Base-by-base conservation (phyloP, 2,888 invertebrate species). In the Heterodera filipjevi region DNA sequence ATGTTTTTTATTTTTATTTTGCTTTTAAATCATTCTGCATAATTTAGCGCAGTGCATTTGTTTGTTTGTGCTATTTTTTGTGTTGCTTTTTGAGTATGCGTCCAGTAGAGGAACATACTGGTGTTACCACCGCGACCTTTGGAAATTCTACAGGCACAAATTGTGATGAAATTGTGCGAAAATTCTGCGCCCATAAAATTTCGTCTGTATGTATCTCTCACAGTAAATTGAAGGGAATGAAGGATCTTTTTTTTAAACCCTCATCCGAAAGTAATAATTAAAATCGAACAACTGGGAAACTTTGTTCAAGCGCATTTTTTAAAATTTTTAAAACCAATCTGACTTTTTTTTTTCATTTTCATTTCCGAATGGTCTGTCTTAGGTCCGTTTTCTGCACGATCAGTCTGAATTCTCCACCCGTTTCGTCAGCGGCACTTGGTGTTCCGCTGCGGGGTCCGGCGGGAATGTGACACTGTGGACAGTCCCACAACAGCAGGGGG, bases 301-400 rank as follows among this genome's bases (percentile, higher is more conserved):
- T n/a, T n/a, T n/a, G n/a, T n/a, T n/a, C n/a, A n/a, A n/a, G n/a
- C n/a, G n/a, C n/a, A n/a, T n/a, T n/a, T n/a, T n/a, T n/a, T n/a
- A n/a, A n/a, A n/a, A n/a, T n/a, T n/a, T n/a, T n/a, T n/a, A n/a
- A n/a, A n/a, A n/a, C n/a, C n/a, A n/a, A n/a, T n/a, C n/a, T n/a
- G n/a, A n/a, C n/a, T n/a, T 39, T 6, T 39, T 39, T 6, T 10
- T 39, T 39, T 39, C 6, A 39, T 39, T 39, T 39, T 1, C 39
- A 2, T 39, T 39, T 39, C n/a, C n/a, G n/a, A 19, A 1, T 1
- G 53, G 0, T 53, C 22, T 53, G 16, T 75, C n/a, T 30, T 10
- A 64, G 75, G 75, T 75, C 22, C 75, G 75, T 66, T 75, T 75
- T n/a, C 66, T 75, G 3, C 32, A 30, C n/a, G 75, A 75, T 12